Evolutionary conservation across 2,888 invertebrate genomes (phyloP), one percentile per base, ranked within the genome.

Genomic region (Dendrolimus pini): DNA sequence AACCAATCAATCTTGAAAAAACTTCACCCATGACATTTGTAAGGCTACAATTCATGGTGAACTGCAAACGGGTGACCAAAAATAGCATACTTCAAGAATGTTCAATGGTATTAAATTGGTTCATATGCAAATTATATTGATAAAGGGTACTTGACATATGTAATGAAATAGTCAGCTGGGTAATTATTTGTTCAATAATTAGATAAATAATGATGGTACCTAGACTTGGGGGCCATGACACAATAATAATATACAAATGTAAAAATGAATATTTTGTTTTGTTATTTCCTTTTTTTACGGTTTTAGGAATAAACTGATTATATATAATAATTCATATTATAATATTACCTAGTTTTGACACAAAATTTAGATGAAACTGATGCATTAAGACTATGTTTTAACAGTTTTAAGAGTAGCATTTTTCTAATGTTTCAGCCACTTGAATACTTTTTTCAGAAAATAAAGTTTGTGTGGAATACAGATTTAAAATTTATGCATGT

Each of bases 11-110:
- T 47, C 47, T 47, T 47, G 12, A 47, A 47, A 47, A 47, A 47
- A 9, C 47, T 10, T 10, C 9, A 47, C 10, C 30, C 2, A 12
- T 47, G 47, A 47, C 47, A 47, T 47, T 73, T 74, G 69, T 69
- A 70, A 69, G 66, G 67, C 64, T 68, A 65, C 18, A 64, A 57
- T 64, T 75, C 69, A 75, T 66, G 73, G 75, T 65, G 62, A 79
- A 68, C 74, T 58, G 63, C 67, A 64, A 60, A 59, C 58, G 62
- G 63, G 59, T 58, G 41, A 59, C 69, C 67, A 65, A 71, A 70
- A 65, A 67, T 59, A 65, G 63, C 58, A 59, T 41, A 41, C 10
- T 47, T 58, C 55, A 62, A 55, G 55, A 30, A 62, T 55, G 56
- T 58, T 60, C 58, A 58, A 55, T 54, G 55, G 7, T 57, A 55